These are phyloP conservation scores for Grammomys surdaster DNA, from an alignment of 2,113 vertebrate species.

Conservation along the genomic window DNA sequence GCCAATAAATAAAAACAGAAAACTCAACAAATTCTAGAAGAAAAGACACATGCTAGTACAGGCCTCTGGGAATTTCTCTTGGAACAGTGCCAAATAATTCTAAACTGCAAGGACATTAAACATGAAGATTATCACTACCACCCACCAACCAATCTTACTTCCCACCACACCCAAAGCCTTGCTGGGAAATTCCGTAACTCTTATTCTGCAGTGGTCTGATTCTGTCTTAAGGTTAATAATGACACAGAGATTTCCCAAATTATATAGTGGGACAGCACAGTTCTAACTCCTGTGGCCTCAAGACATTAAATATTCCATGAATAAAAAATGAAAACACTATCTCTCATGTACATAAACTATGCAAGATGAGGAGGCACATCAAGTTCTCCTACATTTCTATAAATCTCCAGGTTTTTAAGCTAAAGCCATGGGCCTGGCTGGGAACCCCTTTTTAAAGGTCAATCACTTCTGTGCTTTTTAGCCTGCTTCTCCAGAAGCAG, in stretches of 20 bases:
- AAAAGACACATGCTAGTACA: not conserved
- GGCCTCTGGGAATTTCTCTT: not conserved
- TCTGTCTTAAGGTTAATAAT: not conserved
- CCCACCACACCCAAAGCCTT: too few relatives aligned
- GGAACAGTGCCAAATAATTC: not conserved
- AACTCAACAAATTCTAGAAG: not conserved
- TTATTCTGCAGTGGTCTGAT: not conserved
- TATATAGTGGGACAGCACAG: not conserved
- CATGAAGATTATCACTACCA: not conserved
- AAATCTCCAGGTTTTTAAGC: slow-evolving; percentile 28
- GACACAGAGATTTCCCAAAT: slow-evolving; percentile 67
- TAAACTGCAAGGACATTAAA: not conserved
- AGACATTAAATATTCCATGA: slow-evolving; percentile 50
- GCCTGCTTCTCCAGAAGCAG: not conserved
- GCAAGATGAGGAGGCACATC: slow-evolving; percentile 63
- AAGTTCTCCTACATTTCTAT: slow-evolving; percentile 62
- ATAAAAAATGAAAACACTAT: slow-evolving; percentile 68
- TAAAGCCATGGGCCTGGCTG: slow-evolving; percentile 61
- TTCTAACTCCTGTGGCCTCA: slow-evolving; percentile 42
- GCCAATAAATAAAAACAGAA: not conserved
- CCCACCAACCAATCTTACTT: not conserved
- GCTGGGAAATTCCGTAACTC: not conserved
- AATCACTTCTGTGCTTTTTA: not conserved
- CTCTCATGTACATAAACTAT: not conserved
- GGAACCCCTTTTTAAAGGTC: slow-evolving; percentile 16